A percentile compares a stretch with the other conserved stretches of the same genome.
These are phyloP conservation scores for Venustoraphidia nigricollis DNA, from an alignment of 2,888 invertebrate species.

Conservation along the genomic window DNA sequence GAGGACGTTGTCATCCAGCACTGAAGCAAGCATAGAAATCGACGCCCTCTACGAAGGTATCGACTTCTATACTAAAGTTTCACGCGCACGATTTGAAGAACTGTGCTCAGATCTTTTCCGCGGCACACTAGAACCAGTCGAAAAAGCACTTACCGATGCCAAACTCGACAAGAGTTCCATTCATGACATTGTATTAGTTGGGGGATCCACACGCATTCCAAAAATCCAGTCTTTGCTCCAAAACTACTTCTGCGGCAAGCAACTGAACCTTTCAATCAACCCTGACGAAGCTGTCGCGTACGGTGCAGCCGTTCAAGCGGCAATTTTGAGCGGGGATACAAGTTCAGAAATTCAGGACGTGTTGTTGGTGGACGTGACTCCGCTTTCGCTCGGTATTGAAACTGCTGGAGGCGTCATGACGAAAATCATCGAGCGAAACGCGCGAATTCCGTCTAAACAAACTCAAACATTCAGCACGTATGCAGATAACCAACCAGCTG, in stretches of 20 bases:
- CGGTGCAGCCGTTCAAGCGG: conserved; percentile 25
- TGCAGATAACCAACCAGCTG: conserved; percentile 48
- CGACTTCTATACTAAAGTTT: conserved; percentile 58
- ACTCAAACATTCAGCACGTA: conserved; percentile 47
- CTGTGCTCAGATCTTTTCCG: conserved; percentile 55
- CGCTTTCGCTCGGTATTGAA: conserved; percentile 58
- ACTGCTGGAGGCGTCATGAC: conserved; percentile 70
- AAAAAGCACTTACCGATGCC: conserved; percentile 57
- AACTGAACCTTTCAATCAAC: conserved; percentile 23
- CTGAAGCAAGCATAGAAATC: conserved; percentile 59
- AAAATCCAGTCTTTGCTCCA: conserved; percentile 60
- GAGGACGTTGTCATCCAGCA: conserved; percentile 59
- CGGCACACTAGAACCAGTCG: conserved; percentile 53
- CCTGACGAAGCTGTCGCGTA: conserved; percentile 27
- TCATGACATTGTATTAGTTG: conserved; percentile 67
- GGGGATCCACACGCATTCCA: conserved; percentile 67
- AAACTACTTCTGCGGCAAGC: conserved; percentile 52
- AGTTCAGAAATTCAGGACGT: conserved; percentile 62
- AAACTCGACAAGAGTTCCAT: conserved; percentile 62
- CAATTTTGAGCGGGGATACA: conserved; percentile 26
- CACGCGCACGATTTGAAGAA: conserved; percentile 62
- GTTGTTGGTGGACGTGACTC: conserved; percentile 50
- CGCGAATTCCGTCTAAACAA: conserved; percentile 38
- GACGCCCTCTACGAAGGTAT: conserved; percentile 62
- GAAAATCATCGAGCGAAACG: conserved; percentile 40